Conservation (phyloP, 2,888 invertebrate genomes). For the Drosophila pullipes region DNA sequence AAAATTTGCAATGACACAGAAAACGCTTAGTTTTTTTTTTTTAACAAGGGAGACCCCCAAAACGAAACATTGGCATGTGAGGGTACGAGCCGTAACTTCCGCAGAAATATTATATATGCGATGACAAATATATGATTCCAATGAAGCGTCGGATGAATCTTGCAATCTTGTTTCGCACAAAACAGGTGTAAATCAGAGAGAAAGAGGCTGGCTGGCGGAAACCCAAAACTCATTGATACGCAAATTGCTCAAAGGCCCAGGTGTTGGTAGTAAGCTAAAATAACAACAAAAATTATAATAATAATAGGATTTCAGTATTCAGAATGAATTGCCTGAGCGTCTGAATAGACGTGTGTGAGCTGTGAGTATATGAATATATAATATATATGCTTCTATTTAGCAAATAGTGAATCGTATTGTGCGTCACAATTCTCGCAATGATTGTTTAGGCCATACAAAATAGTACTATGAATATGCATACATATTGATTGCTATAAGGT, state of each 20-base stretch:
- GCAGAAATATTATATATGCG: slow-evolving; percentile 25
- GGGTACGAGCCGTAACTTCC: slow-evolving; percentile 42
- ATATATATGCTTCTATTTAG: slow-evolving; percentile 34
- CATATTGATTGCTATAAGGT: slow-evolving; percentile 50
- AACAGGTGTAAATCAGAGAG: slow-evolving; percentile 35
- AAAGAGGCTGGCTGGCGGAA: not conserved
- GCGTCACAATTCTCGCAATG: slow-evolving; percentile 56
- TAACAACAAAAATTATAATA: not conserved
- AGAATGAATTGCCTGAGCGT: slow-evolving; percentile 16
- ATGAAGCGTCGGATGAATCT: slow-evolving; percentile 69
- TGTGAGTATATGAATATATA: slow-evolving; percentile 1
- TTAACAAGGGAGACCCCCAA: slow-evolving; percentile 49
- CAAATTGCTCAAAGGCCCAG: slow-evolving; percentile 43
- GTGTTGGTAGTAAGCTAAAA: not conserved
- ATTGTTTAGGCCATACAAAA: slow-evolving; percentile 34
- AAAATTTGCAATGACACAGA: slow-evolving; percentile 32
- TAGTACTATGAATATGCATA: not conserved
- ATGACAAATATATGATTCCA: slow-evolving; percentile 68
- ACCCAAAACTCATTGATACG: slow-evolving; percentile 49
- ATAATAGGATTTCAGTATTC: slow-evolving; percentile 23
- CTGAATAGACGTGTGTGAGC: not conserved
- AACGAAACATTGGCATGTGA: slow-evolving; percentile 15
- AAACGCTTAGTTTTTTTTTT: not conserved
- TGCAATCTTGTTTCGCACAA: not conserved
- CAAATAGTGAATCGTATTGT: slow-evolving; percentile 27